A percentile compares a stretch with the other conserved stretches of the same genome.
Evolutionary conservation across 35 echinoderm and acorn worm species (phyloP).

Genomic region (Anneissia japonica): DNA sequence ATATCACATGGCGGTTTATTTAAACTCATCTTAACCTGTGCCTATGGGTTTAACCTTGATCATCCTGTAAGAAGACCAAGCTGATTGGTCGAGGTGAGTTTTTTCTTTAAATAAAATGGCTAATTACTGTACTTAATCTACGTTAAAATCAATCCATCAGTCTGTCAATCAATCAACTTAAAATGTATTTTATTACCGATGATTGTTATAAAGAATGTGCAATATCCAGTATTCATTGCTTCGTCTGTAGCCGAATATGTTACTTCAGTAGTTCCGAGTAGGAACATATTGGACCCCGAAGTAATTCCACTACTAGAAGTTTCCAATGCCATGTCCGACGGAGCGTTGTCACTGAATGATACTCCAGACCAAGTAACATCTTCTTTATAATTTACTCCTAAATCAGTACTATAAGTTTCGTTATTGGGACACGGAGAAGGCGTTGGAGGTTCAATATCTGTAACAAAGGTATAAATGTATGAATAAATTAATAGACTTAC

Average conservation of each 20-base stretch:
- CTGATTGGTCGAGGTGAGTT: too few relatives aligned
- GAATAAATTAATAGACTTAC: too few relatives aligned
- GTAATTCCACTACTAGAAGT: not conserved
- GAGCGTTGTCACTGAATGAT: not conserved
- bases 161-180: too few relatives aligned
- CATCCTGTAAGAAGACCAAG: too few relatives aligned
- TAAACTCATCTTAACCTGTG: too few relatives aligned
- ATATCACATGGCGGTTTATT: too few relatives aligned
- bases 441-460: not conserved
- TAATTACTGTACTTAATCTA: too few relatives aligned
- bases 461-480: too few relatives aligned
- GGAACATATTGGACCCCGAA: not conserved
- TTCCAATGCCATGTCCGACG: not conserved
- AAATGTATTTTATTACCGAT: not conserved
- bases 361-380: not conserved
- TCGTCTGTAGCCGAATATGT: not conserved
- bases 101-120: too few relatives aligned
- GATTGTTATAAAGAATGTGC: not conserved
- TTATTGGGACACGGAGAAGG: not conserved
- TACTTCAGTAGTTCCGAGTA: not conserved
- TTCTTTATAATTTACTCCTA: not conserved
- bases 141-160: too few relatives aligned
- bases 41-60: too few relatives aligned
- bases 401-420: not conserved
- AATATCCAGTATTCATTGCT: not conserved